These are phyloP conservation scores for Drosophila sturtevanti DNA, from an alignment of 1,140 invertebrate genomes.

Conservation along the genomic window DNA sequence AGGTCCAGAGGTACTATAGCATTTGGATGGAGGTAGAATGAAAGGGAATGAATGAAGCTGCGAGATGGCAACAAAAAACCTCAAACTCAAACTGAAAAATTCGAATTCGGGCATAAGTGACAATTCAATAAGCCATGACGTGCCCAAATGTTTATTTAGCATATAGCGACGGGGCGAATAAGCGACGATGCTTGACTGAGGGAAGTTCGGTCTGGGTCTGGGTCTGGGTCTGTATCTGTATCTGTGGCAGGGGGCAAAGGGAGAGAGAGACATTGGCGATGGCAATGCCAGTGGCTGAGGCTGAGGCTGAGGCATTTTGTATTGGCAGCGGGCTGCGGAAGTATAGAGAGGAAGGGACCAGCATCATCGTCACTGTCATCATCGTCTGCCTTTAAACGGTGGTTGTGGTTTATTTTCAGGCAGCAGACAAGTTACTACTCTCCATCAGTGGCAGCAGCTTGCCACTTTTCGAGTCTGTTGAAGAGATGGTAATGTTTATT, in stretches of 20 bases:
- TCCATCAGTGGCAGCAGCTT: constrained; percentile 33
- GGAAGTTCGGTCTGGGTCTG: constrained; percentile 14
- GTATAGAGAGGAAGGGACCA: constrained; percentile 23
- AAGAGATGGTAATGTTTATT: constrained; percentile 77
- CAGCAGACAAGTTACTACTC: constrained; percentile 77
- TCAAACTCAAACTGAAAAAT: constrained; percentile 52
- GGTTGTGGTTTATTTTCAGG: constrained; percentile 53
- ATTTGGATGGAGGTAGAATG: constrained; percentile 1
- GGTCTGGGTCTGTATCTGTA: constrained; percentile 8
- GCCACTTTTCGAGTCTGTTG: constrained; percentile 70
- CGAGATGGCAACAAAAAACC: constrained; percentile 64
- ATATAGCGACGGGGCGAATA: constrained; percentile 78
- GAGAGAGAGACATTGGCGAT: too few species aligned
- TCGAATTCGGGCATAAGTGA: constrained; percentile 79
- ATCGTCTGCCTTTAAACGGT: constrained; percentile 72
- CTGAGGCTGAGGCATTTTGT: constrained; percentile 18
- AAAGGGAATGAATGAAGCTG: not conserved
- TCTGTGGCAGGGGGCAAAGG: too few species aligned
- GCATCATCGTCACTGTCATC: constrained; percentile 21
- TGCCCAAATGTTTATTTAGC: constrained; percentile 81
- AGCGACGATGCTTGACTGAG: constrained; percentile 63
- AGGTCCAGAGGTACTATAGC: too few species aligned
- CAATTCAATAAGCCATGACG: constrained; percentile 82
- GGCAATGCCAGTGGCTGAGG: constrained; percentile 9
- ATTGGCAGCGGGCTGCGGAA: constrained; percentile 40